These are phyloP conservation scores for Agonopterix heracliana DNA, from an alignment of 2,888 invertebrate species.

Conservation along the genomic window DNA sequence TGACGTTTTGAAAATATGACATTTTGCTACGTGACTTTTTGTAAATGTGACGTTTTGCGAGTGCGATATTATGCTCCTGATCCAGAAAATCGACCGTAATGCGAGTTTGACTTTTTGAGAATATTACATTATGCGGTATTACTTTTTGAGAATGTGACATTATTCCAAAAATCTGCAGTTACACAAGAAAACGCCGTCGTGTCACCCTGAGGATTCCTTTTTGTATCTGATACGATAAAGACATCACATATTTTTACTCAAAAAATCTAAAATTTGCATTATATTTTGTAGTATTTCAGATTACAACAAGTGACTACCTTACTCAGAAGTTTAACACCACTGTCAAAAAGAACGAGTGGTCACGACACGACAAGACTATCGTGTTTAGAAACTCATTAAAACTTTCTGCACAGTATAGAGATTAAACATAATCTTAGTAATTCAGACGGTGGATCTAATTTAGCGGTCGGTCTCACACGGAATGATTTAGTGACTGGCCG, in stretches of 20 bases:
- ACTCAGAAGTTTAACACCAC: too few relatives aligned
- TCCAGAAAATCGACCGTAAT: too few relatives aligned
- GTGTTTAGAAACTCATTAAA: too few relatives aligned
- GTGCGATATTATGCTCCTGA: not conserved
- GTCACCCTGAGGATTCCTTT: too few relatives aligned
- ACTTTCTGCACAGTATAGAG: not conserved
- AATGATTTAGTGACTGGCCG: slow-evolving; percentile 23
- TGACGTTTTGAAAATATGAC: not conserved
- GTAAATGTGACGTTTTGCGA: not conserved
- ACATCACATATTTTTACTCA: too few relatives aligned
- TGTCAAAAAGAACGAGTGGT: too few relatives aligned
- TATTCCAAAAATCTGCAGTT: not conserved
- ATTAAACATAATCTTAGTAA: not conserved
- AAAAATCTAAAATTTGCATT: too few relatives aligned
- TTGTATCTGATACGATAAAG: too few relatives aligned
- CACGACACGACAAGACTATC: too few relatives aligned
- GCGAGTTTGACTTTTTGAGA: not conserved
- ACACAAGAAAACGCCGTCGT: too few relatives aligned
- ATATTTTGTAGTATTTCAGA: too few relatives aligned
- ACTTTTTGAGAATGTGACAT: not conserved
- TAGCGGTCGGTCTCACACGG: slow-evolving; percentile 23
- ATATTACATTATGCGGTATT: not conserved
- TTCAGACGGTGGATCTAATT: slow-evolving; percentile 19
- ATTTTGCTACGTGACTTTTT: not conserved
- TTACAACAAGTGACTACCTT: too few relatives aligned